Evolutionary conservation across 2,113 vertebrate species (phyloP).

Genomic region (Ailurus styani): DNA sequence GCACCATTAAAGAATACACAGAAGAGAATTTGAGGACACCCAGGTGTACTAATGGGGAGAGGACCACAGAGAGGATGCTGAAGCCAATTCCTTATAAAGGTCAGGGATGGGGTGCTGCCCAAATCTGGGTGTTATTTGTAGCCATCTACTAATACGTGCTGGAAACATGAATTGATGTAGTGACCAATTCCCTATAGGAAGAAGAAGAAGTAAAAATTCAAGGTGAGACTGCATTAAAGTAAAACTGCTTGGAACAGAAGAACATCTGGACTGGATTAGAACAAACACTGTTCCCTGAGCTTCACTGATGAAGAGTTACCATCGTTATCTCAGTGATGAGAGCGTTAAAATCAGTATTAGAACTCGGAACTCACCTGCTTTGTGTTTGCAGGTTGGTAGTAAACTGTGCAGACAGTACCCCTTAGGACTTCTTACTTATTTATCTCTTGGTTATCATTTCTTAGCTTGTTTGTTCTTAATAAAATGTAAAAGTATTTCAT

Average conservation of each 20-base stretch:
- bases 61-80: rapidly evolving
- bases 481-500: background rate
- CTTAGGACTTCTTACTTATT: background rate
- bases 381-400: background rate
- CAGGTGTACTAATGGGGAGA: background rate
- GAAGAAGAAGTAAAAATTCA: background rate
- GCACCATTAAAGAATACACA: rapidly evolving
- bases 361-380: background rate
- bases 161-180: background rate
- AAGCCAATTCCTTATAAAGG: rapidly evolving
- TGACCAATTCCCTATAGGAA: background rate
- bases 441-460: background rate
- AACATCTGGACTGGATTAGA: background rate
- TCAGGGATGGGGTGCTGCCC: background rate
- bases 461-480: background rate
- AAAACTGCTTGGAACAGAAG: background rate
- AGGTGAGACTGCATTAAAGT: background rate
- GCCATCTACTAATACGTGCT: background rate
- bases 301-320: background rate
- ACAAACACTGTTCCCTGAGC: background rate
- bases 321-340: background rate
- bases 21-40: background rate
- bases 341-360: background rate
- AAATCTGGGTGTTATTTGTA: background rate
- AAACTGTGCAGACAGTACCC: background rate